Evolutionary conservation across 2,113 vertebrate species (phyloP).

Genomic region (Archilochus colubris): DNA sequence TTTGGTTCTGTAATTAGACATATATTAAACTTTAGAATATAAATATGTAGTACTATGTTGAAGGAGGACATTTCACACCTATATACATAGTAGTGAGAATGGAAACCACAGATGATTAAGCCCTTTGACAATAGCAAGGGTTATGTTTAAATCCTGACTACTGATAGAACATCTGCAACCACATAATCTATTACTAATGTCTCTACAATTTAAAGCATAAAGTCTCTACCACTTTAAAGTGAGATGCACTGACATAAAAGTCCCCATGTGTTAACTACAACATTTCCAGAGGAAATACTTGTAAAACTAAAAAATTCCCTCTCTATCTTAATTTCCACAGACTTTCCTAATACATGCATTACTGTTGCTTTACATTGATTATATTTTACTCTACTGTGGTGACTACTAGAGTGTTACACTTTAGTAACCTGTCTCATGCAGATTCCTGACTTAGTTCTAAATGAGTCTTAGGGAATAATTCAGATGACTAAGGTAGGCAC

Average conservation of each 20-base stretch:
- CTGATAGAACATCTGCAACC: not conserved
- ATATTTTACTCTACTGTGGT: not conserved
- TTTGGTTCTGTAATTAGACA: not conserved
- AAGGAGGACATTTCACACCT: not conserved
- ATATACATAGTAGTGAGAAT: not conserved
- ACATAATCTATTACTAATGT: not conserved
- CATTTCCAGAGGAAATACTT: not conserved
- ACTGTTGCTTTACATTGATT: rapidly evolving
- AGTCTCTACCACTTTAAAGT: not conserved
- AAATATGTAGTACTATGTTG: not conserved
- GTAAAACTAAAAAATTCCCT: not conserved
- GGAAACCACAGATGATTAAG: not conserved
- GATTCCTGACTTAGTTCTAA: not conserved
- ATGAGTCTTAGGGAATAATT: not conserved
- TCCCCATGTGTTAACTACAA: not conserved
- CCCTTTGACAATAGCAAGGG: not conserved
- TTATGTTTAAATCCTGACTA: not conserved
- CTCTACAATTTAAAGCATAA: not conserved
- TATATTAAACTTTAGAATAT: not conserved
- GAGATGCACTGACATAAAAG: not conserved
- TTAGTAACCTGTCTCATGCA: not conserved
- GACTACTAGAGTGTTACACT: rapidly evolving
- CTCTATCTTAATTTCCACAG: not conserved
- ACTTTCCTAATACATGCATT: not conserved
- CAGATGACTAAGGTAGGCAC: too few species aligned